phyloP scores from a whole-genome alignment of 2,113 vertebrate genomes.

The Aplodontia rufa region DNA sequence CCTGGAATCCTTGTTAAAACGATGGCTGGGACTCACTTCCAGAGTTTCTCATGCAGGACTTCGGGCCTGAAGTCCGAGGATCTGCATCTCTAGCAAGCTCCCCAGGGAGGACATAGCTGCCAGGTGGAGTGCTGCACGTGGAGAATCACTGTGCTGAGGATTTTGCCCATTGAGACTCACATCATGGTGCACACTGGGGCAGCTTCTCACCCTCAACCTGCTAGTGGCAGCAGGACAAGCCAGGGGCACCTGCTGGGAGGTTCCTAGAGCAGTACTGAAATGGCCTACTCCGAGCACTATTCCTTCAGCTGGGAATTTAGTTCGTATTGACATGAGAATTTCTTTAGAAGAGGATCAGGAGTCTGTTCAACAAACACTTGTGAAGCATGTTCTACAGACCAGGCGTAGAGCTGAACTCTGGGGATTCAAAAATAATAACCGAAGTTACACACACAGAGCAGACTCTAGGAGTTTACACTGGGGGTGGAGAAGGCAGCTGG shows the following conservation, averaged over 20 bases:
- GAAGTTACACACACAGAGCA: background rate
- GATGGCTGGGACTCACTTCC: background rate
- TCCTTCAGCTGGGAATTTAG: background rate
- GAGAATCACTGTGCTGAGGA: background rate
- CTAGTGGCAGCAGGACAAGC: background rate
- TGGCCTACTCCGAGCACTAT: background rate
- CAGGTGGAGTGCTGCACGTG: background rate
- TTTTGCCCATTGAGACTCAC: background rate
- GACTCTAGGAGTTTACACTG: background rate
- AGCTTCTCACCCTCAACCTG: background rate
- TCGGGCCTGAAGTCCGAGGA: background rate
- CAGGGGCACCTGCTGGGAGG: background rate
- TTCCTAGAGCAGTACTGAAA: background rate
- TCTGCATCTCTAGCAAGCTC: background rate
- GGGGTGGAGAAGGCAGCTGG: background rate
- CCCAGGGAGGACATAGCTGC: background rate
- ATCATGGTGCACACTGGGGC: background rate
- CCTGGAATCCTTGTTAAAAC: background rate
- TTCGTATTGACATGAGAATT: background rate
- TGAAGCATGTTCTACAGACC: background rate
- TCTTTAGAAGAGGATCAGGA: background rate
- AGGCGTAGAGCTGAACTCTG: background rate
- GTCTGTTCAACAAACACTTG: background rate
- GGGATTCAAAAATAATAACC: background rate
- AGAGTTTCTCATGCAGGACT: background rate